A percentile compares a stretch with the other conserved stretches of the same genome.
Conservation (phyloP, 2,797 vertebrate species). For the Poecile montanus region DNA sequence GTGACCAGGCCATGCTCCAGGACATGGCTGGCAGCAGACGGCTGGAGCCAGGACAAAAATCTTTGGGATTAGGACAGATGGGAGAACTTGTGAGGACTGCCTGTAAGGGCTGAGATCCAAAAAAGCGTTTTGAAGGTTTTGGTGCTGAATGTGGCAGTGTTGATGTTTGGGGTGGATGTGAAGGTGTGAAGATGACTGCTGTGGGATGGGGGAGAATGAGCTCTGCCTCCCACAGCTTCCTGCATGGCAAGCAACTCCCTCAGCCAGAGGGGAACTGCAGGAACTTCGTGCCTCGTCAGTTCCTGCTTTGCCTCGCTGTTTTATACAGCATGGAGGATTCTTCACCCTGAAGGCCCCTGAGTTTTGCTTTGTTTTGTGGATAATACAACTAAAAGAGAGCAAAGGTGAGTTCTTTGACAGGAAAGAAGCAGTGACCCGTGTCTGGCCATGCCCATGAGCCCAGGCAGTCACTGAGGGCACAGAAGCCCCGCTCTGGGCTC, state of each 20-base stretch:
- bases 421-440: background rate
- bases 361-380: background rate
- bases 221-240: background rate
- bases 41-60: background rate
- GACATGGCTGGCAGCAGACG: fast-evolving
- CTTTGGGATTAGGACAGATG: background rate
- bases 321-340: fast-evolving
- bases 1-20: fast-evolving
- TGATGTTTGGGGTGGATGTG: background rate
- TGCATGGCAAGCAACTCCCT: fast-evolving
- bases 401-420: background rate
- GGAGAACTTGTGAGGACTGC: background rate
- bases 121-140: background rate
- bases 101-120: background rate
- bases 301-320: background rate
- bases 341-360: background rate
- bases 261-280: background rate
- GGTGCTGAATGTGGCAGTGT: background rate
- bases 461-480: background rate
- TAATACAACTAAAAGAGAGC: background rate
- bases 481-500: background rate
- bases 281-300: background rate
- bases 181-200: background rate
- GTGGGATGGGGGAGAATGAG: background rate
- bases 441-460: fast-evolving